Evolutionary conservation across 1,140 invertebrate species (phyloP), one percentile per base, ranked within the genome.

Genomic region (Harlomillsia oculata): DNA sequence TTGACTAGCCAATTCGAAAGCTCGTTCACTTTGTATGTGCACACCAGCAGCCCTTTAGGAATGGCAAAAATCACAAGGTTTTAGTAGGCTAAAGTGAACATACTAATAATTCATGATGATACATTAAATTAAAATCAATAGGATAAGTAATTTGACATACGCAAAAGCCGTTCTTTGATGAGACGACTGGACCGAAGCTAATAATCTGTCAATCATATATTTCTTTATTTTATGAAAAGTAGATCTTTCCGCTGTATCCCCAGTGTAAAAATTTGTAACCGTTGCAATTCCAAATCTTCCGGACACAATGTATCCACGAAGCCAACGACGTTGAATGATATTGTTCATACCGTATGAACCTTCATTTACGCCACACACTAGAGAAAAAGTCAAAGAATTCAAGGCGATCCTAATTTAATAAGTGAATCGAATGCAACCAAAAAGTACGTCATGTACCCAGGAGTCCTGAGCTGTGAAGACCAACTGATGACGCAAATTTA

Each of bases 141-240:
- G 34, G 20, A 11, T 49, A 32, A 49, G 11, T 5, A 14, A 49
- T n/a, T 29, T 23, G 66, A 76, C 82, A 77, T 78, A 89, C 84
- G 87, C 74, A 71, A 82, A 90, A 81, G 90, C 87, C 66, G 81
- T 78, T 61, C 77, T 80, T 70, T 90, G 88, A 72, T 92, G 85
- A 23, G 81, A 78, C 9, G 85, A 79, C 71, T 93, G 87, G 69
- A 88, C 81, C 4, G 82, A 74, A 6, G 84, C 76, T 30, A 89
- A 75, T 9, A 89, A 66, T 59, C 73, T 76, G 63, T 91, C 85
- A 9, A 94, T 72, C 54, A 79, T 76, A 25, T 69, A 70, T 53
- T 78, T 72, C 25, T 69, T 80, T 0, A 94, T 73, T 72, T 85
- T 82, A 37, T 75, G 71, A 69, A 77, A 91, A 14, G 80, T 83